phyloP scores from a whole-genome alignment of 2,797 vertebrate genomes.

The Gymnothorax reevesii region DNA sequence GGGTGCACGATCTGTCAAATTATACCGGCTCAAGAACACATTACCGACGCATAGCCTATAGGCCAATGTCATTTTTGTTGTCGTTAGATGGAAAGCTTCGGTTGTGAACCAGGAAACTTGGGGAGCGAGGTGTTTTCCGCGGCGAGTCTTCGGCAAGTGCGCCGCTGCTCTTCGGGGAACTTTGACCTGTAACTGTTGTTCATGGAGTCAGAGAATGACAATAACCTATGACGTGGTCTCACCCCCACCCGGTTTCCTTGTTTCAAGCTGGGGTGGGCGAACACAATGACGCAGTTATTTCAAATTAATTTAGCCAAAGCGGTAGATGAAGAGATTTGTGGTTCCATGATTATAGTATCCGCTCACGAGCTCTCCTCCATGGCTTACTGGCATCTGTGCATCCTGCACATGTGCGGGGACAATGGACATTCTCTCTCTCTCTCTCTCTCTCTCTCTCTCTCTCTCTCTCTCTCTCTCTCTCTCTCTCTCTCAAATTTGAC shows the following conservation, averaged over 20 bases:
- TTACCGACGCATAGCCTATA: background rate
- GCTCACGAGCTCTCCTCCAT: background rate
- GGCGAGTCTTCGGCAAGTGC: background rate
- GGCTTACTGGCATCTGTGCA: background rate
- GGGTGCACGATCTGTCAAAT: background rate
- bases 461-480: background rate
- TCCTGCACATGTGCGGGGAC: background rate
- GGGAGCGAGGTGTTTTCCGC: background rate
- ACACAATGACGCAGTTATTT: background rate
- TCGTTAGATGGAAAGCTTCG: background rate
- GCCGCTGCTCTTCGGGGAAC: background rate
- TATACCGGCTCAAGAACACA: background rate
- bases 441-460: background rate
- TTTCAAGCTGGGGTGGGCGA: background rate
- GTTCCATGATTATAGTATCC: background rate
- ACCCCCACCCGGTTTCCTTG: background rate
- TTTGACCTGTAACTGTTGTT: slow-evolving; percentile 4
- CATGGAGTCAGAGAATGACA: background rate
- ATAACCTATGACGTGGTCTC: background rate
- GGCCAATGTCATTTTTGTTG: background rate
- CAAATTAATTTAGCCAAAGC: background rate
- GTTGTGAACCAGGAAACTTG: background rate
- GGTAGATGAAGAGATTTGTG: background rate
- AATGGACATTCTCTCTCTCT: background rate
- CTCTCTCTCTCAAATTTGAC: background rate